Conservation (phyloP, 2,888 invertebrate genomes). For the Lasioglossum oenotherae region DNA sequence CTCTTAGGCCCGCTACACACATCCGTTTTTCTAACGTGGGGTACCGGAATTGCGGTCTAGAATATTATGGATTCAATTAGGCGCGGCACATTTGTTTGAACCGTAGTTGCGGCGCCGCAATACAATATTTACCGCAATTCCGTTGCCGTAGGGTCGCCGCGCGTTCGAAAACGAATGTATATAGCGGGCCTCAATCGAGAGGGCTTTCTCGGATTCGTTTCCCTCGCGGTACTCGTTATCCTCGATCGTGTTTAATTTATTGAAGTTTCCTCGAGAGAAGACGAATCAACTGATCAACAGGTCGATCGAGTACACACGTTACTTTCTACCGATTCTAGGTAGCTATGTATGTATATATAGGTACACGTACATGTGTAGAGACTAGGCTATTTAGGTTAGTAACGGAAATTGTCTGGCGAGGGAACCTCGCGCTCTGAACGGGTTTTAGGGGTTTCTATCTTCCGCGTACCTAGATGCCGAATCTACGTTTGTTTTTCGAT, state of each 20-base stretch:
- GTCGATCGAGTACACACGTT: slow-evolving; percentile 23
- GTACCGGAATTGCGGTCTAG: too few relatives aligned
- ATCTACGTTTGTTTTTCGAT: background rate
- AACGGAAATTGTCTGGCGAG: slow-evolving; percentile 11
- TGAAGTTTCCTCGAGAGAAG: background rate
- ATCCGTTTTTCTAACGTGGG: too few relatives aligned
- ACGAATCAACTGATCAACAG: background rate
- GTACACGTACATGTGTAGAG: slow-evolving; percentile 20
- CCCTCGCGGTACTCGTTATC: background rate
- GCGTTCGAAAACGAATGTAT: too few relatives aligned
- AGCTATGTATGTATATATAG: slow-evolving; percentile 25
- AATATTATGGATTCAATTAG: too few relatives aligned
- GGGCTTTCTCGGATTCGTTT: background rate
- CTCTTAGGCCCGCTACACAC: too few relatives aligned
- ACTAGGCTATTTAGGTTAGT: slow-evolving; percentile 26
- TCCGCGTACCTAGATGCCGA: background rate
- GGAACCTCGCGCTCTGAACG: background rate
- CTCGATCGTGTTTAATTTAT: slow-evolving; percentile 1
- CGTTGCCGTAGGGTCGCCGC: too few relatives aligned
- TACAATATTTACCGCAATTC: too few relatives aligned
- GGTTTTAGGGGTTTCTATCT: background rate
- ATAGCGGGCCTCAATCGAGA: background rate
- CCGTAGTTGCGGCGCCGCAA: too few relatives aligned
- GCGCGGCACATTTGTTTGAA: too few relatives aligned
- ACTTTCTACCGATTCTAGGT: slow-evolving; percentile 33